phyloP scores from a whole-genome alignment of 2,888 invertebrate genomes.

The Belgica antarctica region DNA sequence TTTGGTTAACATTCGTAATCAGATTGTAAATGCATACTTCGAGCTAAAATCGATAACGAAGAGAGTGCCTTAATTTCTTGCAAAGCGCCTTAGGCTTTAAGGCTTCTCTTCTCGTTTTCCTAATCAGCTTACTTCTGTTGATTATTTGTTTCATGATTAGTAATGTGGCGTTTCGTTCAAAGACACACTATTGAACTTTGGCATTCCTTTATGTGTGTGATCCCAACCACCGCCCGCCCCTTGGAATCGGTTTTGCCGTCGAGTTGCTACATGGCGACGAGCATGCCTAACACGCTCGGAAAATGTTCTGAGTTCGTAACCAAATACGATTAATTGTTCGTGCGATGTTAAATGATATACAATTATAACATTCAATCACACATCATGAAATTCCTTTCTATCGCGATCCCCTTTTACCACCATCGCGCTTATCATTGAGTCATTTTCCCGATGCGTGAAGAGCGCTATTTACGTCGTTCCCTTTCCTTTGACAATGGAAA shows the following conservation, averaged over 20 bases:
- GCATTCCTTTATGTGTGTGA: not conserved
- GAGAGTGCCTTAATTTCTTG: not conserved
- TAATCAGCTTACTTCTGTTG: conserved; percentile 10
- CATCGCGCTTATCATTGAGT: not conserved
- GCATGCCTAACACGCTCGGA: not conserved
- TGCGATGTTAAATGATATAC: conserved; percentile 23
- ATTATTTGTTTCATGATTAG: too few relatives aligned
- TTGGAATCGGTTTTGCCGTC: too few relatives aligned
- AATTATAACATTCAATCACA: conserved; percentile 36
- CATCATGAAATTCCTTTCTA: conserved; percentile 13
- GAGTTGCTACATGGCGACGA: not conserved
- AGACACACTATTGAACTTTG: not conserved
- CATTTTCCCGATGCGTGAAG: conserved; percentile 22
- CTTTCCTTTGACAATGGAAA: not conserved
- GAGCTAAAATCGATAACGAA: not conserved
- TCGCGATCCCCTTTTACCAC: not conserved
- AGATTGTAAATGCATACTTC: too few relatives aligned
- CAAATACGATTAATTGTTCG: not conserved
- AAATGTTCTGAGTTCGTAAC: not conserved
- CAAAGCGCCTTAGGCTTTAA: not conserved
- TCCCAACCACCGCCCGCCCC: too few relatives aligned
- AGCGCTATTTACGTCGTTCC: not conserved
- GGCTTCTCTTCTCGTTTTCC: not conserved
- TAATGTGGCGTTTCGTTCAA: not conserved
- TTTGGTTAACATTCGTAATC: too few relatives aligned